Evolutionary conservation across 2,888 invertebrate species (phyloP).

Genomic region (Lymantria monacha): DNA sequence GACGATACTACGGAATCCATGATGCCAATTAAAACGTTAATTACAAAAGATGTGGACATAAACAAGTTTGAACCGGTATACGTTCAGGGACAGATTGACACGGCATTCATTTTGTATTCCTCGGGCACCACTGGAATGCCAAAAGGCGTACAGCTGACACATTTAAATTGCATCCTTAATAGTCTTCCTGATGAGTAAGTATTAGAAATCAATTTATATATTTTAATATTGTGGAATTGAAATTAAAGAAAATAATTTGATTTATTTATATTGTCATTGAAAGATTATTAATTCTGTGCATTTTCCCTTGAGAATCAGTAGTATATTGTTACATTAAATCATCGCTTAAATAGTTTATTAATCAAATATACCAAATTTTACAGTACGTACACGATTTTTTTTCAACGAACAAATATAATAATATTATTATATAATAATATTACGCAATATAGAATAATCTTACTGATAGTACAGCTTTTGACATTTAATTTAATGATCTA

Average conservation of each 20-base stretch:
- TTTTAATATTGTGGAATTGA: not conserved
- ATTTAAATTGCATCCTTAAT: slow-evolving; percentile 76
- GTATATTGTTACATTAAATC: no score
- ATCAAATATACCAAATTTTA: no score
- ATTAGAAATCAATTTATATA: not conserved
- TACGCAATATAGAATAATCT: no score
- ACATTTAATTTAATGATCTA: no score
- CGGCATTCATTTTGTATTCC: slow-evolving; percentile 81
- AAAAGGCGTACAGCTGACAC: slow-evolving; percentile 85
- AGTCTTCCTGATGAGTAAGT: slow-evolving; percentile 58
- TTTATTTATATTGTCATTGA: no score
- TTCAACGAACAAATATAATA: no score
- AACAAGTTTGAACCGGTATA: slow-evolving; percentile 61
- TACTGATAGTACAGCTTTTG: no score
- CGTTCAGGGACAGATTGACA: slow-evolving; percentile 65
- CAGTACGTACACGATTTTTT: no score
- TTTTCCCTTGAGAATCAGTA: no score
- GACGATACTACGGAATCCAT: slow-evolving; percentile 40
- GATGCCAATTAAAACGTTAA: slow-evolving; percentile 42
- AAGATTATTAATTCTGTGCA: no score
- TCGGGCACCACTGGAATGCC: slow-evolving; percentile 87
- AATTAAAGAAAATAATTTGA: not conserved
- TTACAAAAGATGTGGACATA: slow-evolving; percentile 41
- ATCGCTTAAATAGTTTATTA: no score
- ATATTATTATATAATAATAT: no score